Percentiles rank a stretch among this genome's conserved stretches.
These are phyloP conservation scores for Diploscapter pachys DNA, from an alignment of 1,140 invertebrate species.

Conservation along the genomic window DNA sequence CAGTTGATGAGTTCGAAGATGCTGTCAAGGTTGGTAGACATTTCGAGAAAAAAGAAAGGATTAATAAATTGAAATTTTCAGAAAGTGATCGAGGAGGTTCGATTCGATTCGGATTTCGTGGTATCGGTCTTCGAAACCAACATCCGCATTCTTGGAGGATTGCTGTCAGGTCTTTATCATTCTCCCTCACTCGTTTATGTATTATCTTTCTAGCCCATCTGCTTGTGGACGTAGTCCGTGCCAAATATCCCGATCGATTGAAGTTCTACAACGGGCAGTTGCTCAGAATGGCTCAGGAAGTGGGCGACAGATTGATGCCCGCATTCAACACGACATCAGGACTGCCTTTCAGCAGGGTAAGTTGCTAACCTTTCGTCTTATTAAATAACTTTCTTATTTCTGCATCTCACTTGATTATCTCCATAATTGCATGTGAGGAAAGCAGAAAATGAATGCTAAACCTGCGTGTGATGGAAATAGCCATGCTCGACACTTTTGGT, in stretches of 20 bases:
- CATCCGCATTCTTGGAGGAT: conserved; percentile 87
- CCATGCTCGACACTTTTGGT: no score
- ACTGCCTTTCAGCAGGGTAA: conserved; percentile 86
- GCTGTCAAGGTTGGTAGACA: conserved; percentile 72
- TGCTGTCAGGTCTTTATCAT: conserved; percentile 45
- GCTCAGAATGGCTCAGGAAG: conserved; percentile 81
- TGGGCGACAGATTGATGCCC: conserved; percentile 83
- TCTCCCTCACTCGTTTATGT: background rate
- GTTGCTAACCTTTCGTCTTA: background rate
- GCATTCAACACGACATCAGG: conserved; percentile 98
- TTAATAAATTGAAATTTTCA: background rate
- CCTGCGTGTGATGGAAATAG: no score
- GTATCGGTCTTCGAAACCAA: conserved; percentile 98
- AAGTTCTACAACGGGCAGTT: conserved; percentile 83
- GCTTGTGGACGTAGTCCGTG: conserved; percentile 76
- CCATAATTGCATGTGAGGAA: no score
- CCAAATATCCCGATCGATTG: conserved; percentile 70
- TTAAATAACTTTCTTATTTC: conserved; percentile 17
- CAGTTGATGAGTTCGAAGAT: conserved; percentile 87
- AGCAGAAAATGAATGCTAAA: no score
- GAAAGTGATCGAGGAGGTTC: conserved; percentile 63
- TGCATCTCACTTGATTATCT: background rate
- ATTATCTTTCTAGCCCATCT: conserved; percentile 73
- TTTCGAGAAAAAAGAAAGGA: background rate
- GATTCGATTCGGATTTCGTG: conserved; percentile 87